A percentile compares a stretch with the other conserved stretches of the same genome.
Evolutionary conservation across 2,113 vertebrate genomes (phyloP).

Genomic region (Enhydra lutris): DNA sequence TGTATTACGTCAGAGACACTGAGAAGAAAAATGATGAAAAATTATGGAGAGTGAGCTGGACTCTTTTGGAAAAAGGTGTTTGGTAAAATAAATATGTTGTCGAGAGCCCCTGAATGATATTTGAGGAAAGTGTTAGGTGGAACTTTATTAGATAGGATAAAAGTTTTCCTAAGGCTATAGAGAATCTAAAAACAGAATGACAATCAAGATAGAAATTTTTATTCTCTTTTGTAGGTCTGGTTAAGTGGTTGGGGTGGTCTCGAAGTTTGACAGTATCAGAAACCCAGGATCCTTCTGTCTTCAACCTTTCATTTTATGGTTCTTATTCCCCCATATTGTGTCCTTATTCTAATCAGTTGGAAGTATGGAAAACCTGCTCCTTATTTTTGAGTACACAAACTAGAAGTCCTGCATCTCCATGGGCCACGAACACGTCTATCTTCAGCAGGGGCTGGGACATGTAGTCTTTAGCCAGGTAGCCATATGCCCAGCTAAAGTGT

Average conservation of each 20-base stretch:
- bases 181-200: background rate
- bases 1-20: constrained; percentile 22
- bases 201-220: background rate
- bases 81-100: constrained; percentile 49
- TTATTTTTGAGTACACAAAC: background rate
- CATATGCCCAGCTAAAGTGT: background rate
- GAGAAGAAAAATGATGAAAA: constrained; percentile 44
- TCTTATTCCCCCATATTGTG: background rate
- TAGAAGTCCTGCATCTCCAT: background rate
- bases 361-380: background rate
- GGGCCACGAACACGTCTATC: background rate
- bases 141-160: constrained; percentile 54
- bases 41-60: background rate
- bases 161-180: background rate
- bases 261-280: background rate
- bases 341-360: background rate
- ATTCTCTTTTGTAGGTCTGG: background rate
- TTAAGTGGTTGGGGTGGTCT: background rate
- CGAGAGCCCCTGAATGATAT: constrained; percentile 9
- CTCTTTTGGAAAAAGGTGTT: constrained; percentile 38
- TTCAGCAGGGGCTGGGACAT: background rate
- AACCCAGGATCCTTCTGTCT: background rate
- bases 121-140: constrained; percentile 43
- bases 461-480: background rate
- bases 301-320: background rate